These are phyloP conservation scores for Vulpes ferrilata DNA, from an alignment of 2,113 vertebrate genomes.

Conservation along the genomic window DNA sequence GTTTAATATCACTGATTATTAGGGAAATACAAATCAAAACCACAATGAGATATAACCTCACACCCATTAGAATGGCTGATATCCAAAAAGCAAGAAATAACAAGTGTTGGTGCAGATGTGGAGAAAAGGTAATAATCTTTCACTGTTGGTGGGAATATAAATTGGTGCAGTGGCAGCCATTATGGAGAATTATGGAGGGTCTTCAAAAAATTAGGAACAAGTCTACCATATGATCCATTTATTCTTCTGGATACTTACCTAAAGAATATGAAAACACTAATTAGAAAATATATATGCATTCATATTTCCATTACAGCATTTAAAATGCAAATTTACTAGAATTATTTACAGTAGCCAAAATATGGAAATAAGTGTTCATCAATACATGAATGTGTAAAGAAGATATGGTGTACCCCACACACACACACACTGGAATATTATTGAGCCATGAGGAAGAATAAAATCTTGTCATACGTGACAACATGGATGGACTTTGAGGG, in stretches of 20 bases:
- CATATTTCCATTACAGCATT: neutral
- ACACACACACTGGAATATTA: neutral
- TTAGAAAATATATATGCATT: neutral
- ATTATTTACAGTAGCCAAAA: neutral
- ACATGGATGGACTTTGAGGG: neutral
- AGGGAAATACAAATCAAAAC: neutral
- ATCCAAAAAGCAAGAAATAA: neutral
- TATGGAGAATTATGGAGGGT: neutral
- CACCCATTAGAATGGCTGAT: neutral
- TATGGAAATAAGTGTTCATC: neutral
- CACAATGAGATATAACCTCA: neutral
- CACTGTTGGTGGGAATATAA: neutral
- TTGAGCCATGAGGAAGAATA: neutral
- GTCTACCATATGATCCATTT: neutral
- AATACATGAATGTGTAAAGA: neutral
- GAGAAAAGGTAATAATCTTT: neutral
- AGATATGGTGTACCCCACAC: neutral
- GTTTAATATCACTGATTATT: neutral
- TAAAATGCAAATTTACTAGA: neutral
- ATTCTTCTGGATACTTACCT: neutral
- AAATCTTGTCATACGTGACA: neutral
- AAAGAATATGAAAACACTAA: neutral
- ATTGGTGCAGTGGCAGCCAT: neutral
- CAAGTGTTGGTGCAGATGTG: neutral
- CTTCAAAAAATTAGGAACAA: neutral